Conservation (phyloP, 1,140 invertebrate genomes). For the Drosophila murphyi region DNA sequence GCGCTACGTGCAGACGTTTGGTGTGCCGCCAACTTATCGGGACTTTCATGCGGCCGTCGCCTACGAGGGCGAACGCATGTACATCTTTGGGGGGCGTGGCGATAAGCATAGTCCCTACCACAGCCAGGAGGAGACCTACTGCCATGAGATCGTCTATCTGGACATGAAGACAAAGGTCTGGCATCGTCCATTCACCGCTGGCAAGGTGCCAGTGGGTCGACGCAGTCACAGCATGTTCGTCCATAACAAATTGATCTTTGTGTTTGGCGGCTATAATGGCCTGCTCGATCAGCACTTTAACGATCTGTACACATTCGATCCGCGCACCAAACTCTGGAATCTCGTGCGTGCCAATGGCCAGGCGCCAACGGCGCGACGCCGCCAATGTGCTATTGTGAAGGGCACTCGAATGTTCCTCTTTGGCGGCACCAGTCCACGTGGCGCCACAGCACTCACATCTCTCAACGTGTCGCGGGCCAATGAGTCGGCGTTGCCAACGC, state of each 20-base stretch:
- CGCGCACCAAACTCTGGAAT: constrained; percentile 87
- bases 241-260: constrained; percentile 90
- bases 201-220: constrained; percentile 89
- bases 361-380: constrained; percentile 89
- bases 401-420: constrained; percentile 91
- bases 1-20: constrained; percentile 87
- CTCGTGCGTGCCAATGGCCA: constrained; percentile 86
- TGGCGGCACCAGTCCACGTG: constrained; percentile 91
- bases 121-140: constrained; percentile 90
- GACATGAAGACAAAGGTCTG: constrained; percentile 90
- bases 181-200: constrained; percentile 87
- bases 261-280: constrained; percentile 95
- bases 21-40: constrained; percentile 89
- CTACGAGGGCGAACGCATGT: constrained; percentile 89
- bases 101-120: constrained; percentile 88
- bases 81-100: constrained; percentile 94
- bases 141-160: constrained; percentile 90
- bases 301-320: constrained; percentile 91
- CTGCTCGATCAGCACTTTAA: constrained; percentile 90
- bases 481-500: constrained; percentile 3
- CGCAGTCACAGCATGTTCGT: constrained; percentile 95
- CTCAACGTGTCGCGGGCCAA: neutral
- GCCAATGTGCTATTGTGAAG: constrained; percentile 92
- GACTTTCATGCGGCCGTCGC: constrained; percentile 95
- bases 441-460: neutral